These are phyloP conservation scores for Zeuzera pyrina DNA, from an alignment of 2,888 invertebrate genomes.

Conservation along the genomic window DNA sequence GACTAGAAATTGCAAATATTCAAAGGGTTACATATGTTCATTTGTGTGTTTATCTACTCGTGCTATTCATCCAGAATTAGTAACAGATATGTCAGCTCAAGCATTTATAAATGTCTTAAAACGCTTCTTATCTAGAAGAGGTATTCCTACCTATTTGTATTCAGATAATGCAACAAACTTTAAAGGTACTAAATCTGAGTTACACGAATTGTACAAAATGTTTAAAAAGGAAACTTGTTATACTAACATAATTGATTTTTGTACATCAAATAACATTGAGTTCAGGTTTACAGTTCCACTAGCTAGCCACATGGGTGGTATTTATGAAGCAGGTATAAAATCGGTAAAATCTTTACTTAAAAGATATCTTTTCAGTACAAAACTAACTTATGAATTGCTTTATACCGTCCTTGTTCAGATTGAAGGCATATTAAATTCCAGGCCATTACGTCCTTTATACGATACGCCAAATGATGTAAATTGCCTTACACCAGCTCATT, in stretches of 20 bases:
- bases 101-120: conserved; percentile 6
- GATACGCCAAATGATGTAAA: not conserved
- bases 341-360: conserved; percentile 2
- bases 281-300: conserved; percentile 3
- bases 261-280: not conserved
- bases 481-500: conserved; percentile 4
- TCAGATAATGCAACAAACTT: conserved; percentile 10
- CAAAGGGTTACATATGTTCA: conserved; percentile 7
- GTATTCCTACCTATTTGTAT: conserved; percentile 5
- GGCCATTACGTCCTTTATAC: conserved; percentile 2
- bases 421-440: conserved; percentile 5
- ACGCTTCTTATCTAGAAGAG: conserved; percentile 9
- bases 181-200: conserved; percentile 1
- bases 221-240: conserved; percentile 1
- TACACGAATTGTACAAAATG: conserved; percentile 3
- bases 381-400: conserved; percentile 3
- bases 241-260: conserved; percentile 1
- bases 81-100: conserved; percentile 2
- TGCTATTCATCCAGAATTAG: conserved; percentile 5
- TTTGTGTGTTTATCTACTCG: conserved; percentile 5
- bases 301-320: conserved; percentile 7
- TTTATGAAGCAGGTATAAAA: conserved; percentile 6
- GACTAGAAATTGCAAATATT: conserved; percentile 5
- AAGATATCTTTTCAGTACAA: conserved; percentile 1
- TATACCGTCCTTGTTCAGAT: conserved; percentile 5